A percentile compares a stretch with the other conserved stretches of the same genome.
phyloP scores from a whole-genome alignment of 2,888 invertebrate genomes.

The Xestia sexstrigata region DNA sequence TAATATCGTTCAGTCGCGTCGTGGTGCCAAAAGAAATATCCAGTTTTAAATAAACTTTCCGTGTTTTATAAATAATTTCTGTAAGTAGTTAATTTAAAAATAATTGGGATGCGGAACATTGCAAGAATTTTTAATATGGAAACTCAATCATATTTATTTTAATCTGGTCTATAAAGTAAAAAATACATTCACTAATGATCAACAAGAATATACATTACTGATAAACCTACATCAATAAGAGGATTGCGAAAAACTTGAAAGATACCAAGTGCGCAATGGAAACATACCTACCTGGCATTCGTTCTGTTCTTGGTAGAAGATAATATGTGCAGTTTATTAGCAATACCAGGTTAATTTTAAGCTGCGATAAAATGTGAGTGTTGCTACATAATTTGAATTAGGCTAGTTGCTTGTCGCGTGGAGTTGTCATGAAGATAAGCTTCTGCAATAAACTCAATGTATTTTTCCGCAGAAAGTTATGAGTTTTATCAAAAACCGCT shows the following conservation, averaged over 20 bases:
- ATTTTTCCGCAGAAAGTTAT: conserved; percentile 47
- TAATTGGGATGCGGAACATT: conserved; percentile 49
- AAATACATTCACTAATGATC: conserved; percentile 1
- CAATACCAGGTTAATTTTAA: not conserved
- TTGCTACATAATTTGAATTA: conserved; percentile 9
- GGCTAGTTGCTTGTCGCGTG: conserved; percentile 12
- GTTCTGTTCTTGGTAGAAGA: not conserved
- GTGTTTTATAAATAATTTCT: conserved; percentile 70
- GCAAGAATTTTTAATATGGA: conserved; percentile 37
- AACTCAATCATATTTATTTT: conserved; percentile 24
- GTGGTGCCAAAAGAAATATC: conserved; percentile 79
- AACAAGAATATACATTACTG: not conserved
- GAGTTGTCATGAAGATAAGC: conserved; percentile 43
- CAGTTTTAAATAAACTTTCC: conserved; percentile 70
- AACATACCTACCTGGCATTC: not conserved
- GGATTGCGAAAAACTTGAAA: not conserved
- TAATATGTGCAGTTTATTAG: conserved; percentile 29
- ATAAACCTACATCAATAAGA: not conserved
- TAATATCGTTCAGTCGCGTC: conserved; percentile 77
- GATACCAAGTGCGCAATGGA: conserved; percentile 5
- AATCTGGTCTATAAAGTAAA: not conserved
- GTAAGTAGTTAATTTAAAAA: conserved; percentile 52
- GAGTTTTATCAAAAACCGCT: conserved; percentile 49
- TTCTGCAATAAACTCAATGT: conserved; percentile 41
- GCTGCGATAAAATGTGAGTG: conserved; percentile 9